Evolutionary conservation across 2,113 vertebrate genomes (phyloP).

Genomic region (Aix galericulata): DNA sequence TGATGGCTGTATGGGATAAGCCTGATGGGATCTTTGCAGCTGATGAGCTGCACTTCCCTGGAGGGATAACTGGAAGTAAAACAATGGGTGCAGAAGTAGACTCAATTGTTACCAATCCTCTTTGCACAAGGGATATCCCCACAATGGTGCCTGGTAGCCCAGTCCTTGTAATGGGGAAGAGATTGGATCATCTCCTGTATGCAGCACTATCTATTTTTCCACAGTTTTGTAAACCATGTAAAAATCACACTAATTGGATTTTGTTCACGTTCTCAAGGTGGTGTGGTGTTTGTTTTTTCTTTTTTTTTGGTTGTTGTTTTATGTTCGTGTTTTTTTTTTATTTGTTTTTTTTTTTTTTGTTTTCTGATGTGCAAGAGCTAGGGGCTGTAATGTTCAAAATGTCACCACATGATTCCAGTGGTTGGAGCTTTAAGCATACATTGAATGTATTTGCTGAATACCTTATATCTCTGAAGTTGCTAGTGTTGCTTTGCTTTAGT

Average conservation of each 20-base stretch:
- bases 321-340: no score
- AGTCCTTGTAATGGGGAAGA: rapidly evolving
- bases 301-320: no score
- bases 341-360: not conserved
- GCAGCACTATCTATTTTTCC: not conserved
- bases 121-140: not conserved
- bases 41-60: not conserved
- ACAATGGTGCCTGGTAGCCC: not conserved
- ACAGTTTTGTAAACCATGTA: not conserved
- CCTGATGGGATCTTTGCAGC: not conserved
- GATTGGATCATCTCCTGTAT: not conserved
- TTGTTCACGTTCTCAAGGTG: not conserved
- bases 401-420: not conserved
- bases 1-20: not conserved
- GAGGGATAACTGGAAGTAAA: not conserved
- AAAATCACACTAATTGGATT: not conserved
- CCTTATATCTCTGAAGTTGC: not conserved
- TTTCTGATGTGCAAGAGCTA: not conserved
- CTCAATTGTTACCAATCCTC: rapidly evolving
- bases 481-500: not conserved
- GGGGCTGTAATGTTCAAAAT: not conserved
- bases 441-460: not conserved
- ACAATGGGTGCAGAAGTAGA: not conserved
- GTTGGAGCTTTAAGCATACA: no score
- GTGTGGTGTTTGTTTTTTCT: no score